Conservation (phyloP, 2,888 invertebrate genomes). For the Andrena haemorrhoa region DNA sequence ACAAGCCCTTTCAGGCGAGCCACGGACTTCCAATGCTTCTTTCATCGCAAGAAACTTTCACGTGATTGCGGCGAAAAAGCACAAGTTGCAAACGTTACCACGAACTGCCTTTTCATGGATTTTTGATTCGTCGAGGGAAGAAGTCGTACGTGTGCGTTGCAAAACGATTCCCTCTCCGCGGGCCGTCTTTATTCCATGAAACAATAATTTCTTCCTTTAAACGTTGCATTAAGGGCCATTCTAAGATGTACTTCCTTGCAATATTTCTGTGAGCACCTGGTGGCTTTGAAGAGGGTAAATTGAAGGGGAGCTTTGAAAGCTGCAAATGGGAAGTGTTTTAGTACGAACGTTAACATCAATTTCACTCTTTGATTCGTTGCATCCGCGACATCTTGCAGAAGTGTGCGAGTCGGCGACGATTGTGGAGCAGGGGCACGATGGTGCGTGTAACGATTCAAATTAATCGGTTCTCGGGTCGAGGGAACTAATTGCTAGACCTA, state of each 20-base stretch:
- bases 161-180: not conserved
- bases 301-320: not conserved
- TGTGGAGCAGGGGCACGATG: conserved; percentile 9
- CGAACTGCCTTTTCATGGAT: not conserved
- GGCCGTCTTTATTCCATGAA: conserved; percentile 1
- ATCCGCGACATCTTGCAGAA: not conserved
- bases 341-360: not conserved
- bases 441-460: conserved; percentile 53
- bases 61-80: not conserved
- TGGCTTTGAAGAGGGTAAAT: not conserved
- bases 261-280: conserved; percentile 4
- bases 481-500: conserved; percentile 57
- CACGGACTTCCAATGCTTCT: not conserved
- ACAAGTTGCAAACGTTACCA: not conserved
- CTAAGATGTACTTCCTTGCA: not conserved
- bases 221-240: not conserved
- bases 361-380: too few relatives aligned
- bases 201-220: not conserved
- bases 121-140: not conserved
- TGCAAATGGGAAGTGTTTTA: not conserved
- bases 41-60: not conserved
- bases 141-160: not conserved
- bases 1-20: not conserved
- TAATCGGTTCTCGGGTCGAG: conserved; percentile 36
- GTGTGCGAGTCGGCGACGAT: not conserved